Evolutionary conservation across 2,888 invertebrate genomes (phyloP).

Genomic region (Athripsodes cinereus): DNA sequence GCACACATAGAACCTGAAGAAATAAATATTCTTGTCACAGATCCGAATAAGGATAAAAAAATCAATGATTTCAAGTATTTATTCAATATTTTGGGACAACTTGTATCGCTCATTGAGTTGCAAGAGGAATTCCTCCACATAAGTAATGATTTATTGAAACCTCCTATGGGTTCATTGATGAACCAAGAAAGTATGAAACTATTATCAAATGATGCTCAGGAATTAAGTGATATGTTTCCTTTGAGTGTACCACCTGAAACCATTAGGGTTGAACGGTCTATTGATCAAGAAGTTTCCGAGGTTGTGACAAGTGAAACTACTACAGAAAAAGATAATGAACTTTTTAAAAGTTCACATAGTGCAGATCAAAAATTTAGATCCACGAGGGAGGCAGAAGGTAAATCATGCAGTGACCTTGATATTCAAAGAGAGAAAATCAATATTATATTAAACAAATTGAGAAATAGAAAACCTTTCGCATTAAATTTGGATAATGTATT

Average conservation of each 20-base stretch:
- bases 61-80: conserved; percentile 9
- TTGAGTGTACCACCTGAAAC: not conserved
- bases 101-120: conserved; percentile 17
- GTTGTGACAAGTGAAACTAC: not conserved
- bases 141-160: conserved; percentile 9
- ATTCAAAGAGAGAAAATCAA: not conserved
- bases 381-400: not conserved
- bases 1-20: not conserved
- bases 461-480: not conserved
- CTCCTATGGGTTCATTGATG: not conserved
- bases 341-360: too few species aligned
- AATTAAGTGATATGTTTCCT: not conserved
- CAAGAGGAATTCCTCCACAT: conserved; percentile 23
- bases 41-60: not conserved
- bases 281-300: not conserved
- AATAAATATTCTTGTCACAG: not conserved
- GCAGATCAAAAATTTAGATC: not conserved
- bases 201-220: too few species aligned
- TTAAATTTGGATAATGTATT: not conserved
- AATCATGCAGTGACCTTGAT: not conserved
- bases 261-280: not conserved
- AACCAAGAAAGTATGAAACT: not conserved
- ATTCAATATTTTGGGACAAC: conserved; percentile 14
- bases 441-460: not conserved
- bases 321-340: not conserved